Conservation (phyloP, 2,797 vertebrate genomes). For the Anolis apletophallus region DNA sequence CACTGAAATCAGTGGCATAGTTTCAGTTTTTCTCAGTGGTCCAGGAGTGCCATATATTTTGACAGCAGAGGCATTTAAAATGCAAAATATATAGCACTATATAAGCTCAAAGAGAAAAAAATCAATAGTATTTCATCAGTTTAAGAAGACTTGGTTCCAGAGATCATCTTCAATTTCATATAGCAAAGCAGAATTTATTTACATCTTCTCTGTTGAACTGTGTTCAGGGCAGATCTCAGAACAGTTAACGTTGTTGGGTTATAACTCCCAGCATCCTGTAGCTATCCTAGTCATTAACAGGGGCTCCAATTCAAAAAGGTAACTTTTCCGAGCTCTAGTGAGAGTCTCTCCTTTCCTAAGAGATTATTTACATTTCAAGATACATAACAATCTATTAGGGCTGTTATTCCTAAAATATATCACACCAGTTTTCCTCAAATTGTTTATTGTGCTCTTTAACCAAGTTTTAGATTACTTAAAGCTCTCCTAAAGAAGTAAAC, state of each 20-base stretch:
- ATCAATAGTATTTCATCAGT: not conserved
- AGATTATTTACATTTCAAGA: not conserved
- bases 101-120: not conserved
- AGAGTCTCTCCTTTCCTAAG: not conserved
- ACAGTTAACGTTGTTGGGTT: no score
- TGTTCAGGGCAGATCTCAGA: not conserved
- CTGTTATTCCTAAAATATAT: not conserved
- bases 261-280: no score
- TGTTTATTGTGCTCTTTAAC: not conserved
- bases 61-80: not conserved
- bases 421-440: not conserved
- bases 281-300: no score
- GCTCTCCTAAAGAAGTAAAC: not conserved
- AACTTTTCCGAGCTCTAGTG: no score
- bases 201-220: not conserved
- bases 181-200: not conserved
- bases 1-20: not conserved
- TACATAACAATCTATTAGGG: not conserved
- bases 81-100: not conserved
- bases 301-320: no score
- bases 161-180: not conserved
- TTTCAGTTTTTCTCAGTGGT: not conserved
- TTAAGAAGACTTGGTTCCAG: not conserved
- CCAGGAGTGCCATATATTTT: not conserved
- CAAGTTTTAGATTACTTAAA: not conserved